A percentile compares a stretch with the other conserved stretches of the same genome.
These are phyloP conservation scores for Meliscaeva auricollis DNA, from an alignment of 2,888 invertebrate genomes.

Conservation along the genomic window DNA sequence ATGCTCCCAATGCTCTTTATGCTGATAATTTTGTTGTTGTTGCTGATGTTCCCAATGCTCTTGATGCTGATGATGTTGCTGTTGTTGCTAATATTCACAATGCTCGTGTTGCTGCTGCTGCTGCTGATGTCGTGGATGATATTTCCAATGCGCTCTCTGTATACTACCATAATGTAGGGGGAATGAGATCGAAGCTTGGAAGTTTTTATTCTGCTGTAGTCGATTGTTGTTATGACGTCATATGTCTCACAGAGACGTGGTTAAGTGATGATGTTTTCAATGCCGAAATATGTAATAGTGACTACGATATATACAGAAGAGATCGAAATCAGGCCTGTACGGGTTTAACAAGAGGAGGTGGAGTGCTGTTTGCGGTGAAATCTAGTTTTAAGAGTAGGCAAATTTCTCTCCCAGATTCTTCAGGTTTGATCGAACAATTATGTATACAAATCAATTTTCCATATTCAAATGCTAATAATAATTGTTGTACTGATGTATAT, in stretches of 20 bases:
- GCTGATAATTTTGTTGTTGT: too few species aligned
- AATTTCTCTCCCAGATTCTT: background rate
- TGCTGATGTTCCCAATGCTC: background rate
- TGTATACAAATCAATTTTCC: background rate
- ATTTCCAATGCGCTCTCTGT: too few species aligned
- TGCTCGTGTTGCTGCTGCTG: too few species aligned
- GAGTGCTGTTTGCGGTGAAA: constrained; percentile 1
- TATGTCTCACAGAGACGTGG: too few species aligned
- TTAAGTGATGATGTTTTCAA: too few species aligned
- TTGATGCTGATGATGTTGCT: background rate
- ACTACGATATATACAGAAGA: background rate
- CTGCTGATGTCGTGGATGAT: too few species aligned
- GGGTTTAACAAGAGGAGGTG: background rate
- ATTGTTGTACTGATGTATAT: constrained; percentile 11
- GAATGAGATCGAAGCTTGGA: background rate
- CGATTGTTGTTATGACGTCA: too few species aligned
- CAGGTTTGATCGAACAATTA: background rate
- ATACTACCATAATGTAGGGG: too few species aligned
- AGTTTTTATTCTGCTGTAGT: background rate
- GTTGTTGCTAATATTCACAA: background rate
- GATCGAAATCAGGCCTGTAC: background rate
- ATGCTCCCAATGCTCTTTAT: background rate
- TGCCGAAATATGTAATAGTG: too few species aligned
- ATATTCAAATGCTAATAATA: background rate
- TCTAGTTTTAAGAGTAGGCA: constrained; percentile 5